phyloP scores from a whole-genome alignment of 2,113 vertebrate genomes.

The Hippocampus guttulatus region DNA sequence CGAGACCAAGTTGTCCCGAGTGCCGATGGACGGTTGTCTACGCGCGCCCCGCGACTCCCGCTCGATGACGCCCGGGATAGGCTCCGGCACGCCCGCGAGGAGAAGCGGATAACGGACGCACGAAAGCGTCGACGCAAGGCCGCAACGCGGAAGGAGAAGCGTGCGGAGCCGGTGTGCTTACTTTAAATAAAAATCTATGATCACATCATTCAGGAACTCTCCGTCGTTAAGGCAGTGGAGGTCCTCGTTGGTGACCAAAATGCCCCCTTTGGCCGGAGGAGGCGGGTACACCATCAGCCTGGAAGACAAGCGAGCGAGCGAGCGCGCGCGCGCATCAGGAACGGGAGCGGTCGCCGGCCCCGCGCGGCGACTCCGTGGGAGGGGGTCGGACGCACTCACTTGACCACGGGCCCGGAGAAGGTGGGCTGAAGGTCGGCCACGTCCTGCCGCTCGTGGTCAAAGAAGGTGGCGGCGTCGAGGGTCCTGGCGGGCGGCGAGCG shows the following conservation, averaged over 20 bases:
- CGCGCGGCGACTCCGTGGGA: too few species aligned
- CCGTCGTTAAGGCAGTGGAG: slow-evolving; percentile 96
- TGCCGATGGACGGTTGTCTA: too few species aligned
- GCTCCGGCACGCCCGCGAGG: too few species aligned
- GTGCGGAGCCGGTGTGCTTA: slow-evolving; percentile 56
- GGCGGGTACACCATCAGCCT: slow-evolving; percentile 96
- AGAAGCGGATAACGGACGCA: too few species aligned
- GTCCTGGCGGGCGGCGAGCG: background rate
- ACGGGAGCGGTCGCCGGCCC: background rate
- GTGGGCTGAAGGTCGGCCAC: slow-evolving; percentile 85
- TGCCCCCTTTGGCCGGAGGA: slow-evolving; percentile 94
- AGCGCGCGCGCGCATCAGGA: background rate
- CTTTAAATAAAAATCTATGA: slow-evolving; percentile 99
- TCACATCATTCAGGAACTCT: slow-evolving; percentile 98
- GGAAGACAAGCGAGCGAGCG: slow-evolving; percentile 17
- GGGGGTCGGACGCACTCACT: slow-evolving; percentile 72
- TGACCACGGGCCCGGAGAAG: slow-evolving; percentile 90
- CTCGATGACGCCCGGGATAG: too few species aligned
- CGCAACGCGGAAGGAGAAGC: background rate
- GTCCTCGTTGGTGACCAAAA: slow-evolving; percentile 96
- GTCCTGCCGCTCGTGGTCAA: slow-evolving; percentile 82
- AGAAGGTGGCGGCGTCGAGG: slow-evolving; percentile 27
- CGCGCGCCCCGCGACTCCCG: too few species aligned
- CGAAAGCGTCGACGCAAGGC: too few species aligned
- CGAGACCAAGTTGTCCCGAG: too few species aligned